Base-by-base conservation (phyloP, 1,140 invertebrate species). In the Ostrea denselamellosa region DNA sequence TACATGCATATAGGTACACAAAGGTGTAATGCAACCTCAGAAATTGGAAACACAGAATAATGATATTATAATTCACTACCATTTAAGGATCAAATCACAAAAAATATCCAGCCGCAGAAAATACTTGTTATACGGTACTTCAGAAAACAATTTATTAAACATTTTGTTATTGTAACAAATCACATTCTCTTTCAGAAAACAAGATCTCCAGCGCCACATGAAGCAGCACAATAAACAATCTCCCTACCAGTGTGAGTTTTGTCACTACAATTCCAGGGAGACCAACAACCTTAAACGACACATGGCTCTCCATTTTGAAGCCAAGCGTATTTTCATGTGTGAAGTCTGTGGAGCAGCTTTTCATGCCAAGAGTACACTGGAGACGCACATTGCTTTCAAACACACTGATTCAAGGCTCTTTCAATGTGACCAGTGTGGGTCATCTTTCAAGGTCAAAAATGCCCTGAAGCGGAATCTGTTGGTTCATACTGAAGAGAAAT, bases 281-380 rank as follows among this genome's bases (percentile, higher is more conserved):
- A 88, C 89, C 22, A 92, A 92, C 83, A 94, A 94, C 85, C 89
- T 94, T 12, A 93, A 93, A 68, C 90, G 93, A 0, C 94, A 94
- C 85, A 88, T 92, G 8, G 91, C 91, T 28, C 90, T 92, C 14
- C 94, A 94, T 86, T 92, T 93, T 85, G 89, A 90, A 25, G 86
- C 91, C n/a, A 86, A 91, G 77, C 91, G 93, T 10, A 92, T 93
- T 56, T 95, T 94, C 88, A 90, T 95, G 52, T 95, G 95, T 90
- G 95, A 95, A 85, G 85, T 94, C 4, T 95, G 95, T 90, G 94
- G 94, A 4, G 89, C 92, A 65, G 91, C 94, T 71, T 95, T 95
- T 89, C 94, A 95, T 68, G 92, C 93, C 19, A 93, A 93, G 82
- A 93, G 93, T 85, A 95, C 93, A 0, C 91, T 95, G 19, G 94